Evolutionary conservation across 2,113 vertebrate genomes (phyloP), one percentile per base, ranked within the genome.

Genomic region (Mormyrus iriodes): DNA sequence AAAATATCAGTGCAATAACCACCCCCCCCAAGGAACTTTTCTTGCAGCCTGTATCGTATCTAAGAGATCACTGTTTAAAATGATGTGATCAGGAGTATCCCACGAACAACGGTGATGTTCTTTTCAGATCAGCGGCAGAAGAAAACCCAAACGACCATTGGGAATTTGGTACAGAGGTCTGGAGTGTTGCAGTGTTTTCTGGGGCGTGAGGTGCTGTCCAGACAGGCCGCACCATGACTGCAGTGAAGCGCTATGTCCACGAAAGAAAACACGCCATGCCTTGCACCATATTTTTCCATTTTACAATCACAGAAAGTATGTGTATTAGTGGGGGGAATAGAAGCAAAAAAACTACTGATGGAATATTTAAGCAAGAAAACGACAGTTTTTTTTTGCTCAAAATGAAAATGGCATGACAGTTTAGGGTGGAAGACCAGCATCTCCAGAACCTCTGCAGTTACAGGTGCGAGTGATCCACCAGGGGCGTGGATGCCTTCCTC

Each of bases 41-140:
- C 13, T 96, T 94, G 95, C 94, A 95, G 96, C 95, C 95, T 94
- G 92, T 95, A 95, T 95, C 94, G 92, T 95, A 95, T 95, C 94
- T 91, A 95, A 95, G 96, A 96, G 95, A 95, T 91, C 93, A 94
- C 95, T 95, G 95, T 94, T 31, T 69, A 69, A 95, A 96, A 95
- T 95, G 93, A 91, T 48, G 91, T 93, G 95, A 95, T 94, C 92
- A 92, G 92, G 95, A 95, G 94, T 94, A 95, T 94, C 94, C 94
- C 95, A 94, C 94, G 95, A 94, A 96, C 95, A 95, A 94, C 93
- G 0, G 93, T 91, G 94, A 94, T 95, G 95, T 95, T 95, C 95
- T 96, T 96, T 96, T 96, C 95, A 96, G 96, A 96, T 95, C 94
- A 95, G 95, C 94, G 95, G 94, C 95, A 95, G 94, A 93, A 94